phyloP scores from a whole-genome alignment of 1,140 invertebrate genomes.

The Nylanderia fulva region DNA sequence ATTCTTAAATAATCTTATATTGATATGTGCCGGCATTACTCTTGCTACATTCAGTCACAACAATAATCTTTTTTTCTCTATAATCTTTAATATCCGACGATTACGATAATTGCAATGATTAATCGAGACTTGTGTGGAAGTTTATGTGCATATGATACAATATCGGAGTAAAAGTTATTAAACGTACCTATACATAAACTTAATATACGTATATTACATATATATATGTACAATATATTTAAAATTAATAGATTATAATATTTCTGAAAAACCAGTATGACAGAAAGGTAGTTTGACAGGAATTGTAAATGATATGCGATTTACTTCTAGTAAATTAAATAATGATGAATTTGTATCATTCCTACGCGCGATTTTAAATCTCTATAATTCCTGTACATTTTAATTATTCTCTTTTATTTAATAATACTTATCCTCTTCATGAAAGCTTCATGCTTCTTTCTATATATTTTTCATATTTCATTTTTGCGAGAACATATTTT shows the following conservation, averaged over 20 bases:
- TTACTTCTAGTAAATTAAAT: background rate
- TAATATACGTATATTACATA: too few species aligned
- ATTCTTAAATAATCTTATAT: background rate
- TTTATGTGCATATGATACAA: background rate
- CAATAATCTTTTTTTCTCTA: background rate
- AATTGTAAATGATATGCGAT: background rate
- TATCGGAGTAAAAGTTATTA: background rate
- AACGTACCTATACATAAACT: background rate
- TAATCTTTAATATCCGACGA: background rate
- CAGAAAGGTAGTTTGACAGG: background rate
- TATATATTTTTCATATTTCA: background rate
- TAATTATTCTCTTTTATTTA: background rate
- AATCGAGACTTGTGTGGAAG: background rate
- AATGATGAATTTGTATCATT: too few species aligned
- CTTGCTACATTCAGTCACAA: background rate
- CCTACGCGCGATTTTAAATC: too few species aligned
- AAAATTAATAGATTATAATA: background rate
- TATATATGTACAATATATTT: background rate
- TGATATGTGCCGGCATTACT: background rate
- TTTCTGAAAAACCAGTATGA: background rate
- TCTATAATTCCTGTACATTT: background rate
- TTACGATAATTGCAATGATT: constrained; percentile 5
- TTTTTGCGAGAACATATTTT: background rate
- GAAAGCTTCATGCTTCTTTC: too few species aligned
- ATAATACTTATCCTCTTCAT: background rate